A percentile compares a stretch with the other conserved stretches of the same genome.
phyloP scores from a whole-genome alignment of 2,113 vertebrate species.

The Anguilla rostrata region DNA sequence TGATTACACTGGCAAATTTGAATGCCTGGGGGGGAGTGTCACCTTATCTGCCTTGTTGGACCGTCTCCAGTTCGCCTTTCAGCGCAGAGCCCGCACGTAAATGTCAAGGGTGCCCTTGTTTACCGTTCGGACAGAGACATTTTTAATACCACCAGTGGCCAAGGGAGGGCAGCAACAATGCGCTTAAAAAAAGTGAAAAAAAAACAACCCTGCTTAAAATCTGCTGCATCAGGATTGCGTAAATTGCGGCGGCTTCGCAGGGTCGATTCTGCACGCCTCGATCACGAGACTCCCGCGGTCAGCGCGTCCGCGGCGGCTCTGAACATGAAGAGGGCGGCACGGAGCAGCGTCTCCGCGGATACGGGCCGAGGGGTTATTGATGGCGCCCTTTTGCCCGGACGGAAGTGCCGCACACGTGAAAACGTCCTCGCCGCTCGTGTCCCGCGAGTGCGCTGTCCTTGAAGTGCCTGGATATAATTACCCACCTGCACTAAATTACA shows the following conservation, averaged over 20 bases:
- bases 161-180: constrained; percentile 15
- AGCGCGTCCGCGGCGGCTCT: neutral
- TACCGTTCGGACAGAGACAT: neutral
- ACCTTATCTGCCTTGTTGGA: no score
- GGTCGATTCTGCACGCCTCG: no score
- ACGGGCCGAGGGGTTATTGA: neutral
- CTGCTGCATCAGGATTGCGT: no score
- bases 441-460: neutral
- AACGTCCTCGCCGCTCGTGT: neutral
- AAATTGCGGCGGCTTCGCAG: no score
- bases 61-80: neutral
- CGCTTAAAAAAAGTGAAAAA: neutral
- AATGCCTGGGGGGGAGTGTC: neutral
- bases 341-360: neutral
- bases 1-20: neutral
- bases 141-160: neutral
- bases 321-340: neutral
- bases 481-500: neutral
- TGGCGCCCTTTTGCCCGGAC: neutral
- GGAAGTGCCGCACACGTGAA: neutral
- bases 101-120: neutral
- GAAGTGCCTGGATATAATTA: neutral
- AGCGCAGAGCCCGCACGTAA: neutral
- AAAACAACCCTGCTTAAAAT: neutral
- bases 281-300: no score